Conservation (phyloP, 2,113 vertebrate genomes). For the Xyliphius kryptos region DNA sequence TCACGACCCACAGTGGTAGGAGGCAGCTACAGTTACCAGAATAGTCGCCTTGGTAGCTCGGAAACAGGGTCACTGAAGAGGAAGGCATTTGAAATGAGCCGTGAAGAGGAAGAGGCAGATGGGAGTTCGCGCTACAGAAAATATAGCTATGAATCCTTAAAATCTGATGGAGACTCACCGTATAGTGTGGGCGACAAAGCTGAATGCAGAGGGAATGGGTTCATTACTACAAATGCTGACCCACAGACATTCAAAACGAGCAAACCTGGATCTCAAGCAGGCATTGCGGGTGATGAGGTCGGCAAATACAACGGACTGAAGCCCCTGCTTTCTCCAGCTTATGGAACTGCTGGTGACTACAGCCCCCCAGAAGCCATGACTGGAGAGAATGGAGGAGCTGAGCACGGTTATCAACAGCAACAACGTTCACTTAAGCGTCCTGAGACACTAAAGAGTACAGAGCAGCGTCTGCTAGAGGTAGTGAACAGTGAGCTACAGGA, state of each 20-base stretch:
- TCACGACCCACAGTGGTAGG: conserved; percentile 69
- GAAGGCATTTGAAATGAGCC: conserved; percentile 77
- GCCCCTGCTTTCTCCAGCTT: conserved; percentile 72
- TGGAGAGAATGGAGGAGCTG: conserved; percentile 59
- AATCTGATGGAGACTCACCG: conserved; percentile 63
- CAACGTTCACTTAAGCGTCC: conserved; percentile 56
- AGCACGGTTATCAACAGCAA: conserved; percentile 61
- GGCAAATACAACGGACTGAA: conserved; percentile 67
- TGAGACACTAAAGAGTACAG: conserved; percentile 72
- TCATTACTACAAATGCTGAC: conserved; percentile 57
- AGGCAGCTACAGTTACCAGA: conserved; percentile 78
- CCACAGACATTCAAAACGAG: conserved; percentile 71
- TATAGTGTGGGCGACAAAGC: conserved; percentile 73
- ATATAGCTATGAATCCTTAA: conserved; percentile 78
- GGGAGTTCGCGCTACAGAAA: conserved; percentile 75
- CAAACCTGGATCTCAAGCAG: conserved; percentile 71
- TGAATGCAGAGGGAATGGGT: conserved; percentile 80
- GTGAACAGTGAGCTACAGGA: conserved; percentile 80
- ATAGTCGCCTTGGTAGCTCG: conserved; percentile 55
- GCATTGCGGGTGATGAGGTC: conserved; percentile 47
- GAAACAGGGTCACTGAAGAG: conserved; percentile 78
- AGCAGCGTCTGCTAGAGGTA: conserved; percentile 76
- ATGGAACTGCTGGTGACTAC: conserved; percentile 68
- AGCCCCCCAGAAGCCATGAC: conserved; percentile 70
- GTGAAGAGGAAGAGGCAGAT: conserved; percentile 68